Evolutionary conservation across 1,140 invertebrate species (phyloP).

Genomic region (Maconellicoccus hirsutus): DNA sequence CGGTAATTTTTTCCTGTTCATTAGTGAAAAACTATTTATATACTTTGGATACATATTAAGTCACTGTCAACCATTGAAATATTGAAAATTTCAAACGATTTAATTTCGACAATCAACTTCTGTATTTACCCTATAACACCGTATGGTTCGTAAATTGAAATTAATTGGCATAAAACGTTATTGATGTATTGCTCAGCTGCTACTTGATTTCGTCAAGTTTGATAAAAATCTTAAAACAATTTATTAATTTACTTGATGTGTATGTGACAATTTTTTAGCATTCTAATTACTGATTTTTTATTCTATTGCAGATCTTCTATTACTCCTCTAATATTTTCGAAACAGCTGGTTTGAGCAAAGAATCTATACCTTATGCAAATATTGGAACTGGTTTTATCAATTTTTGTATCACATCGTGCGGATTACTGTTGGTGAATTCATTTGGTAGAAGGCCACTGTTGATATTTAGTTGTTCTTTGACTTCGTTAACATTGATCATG

Average conservation of each 20-base stretch:
- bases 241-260: no score
- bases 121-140: no score
- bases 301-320: conserved; percentile 56
- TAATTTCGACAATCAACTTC: no score
- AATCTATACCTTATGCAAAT: conserved; percentile 50
- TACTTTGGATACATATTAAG: no score
- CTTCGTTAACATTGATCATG: conserved; percentile 41
- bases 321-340: conserved; percentile 63
- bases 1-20: conserved; percentile 41
- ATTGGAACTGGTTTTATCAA: conserved; percentile 59
- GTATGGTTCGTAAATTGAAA: not conserved
- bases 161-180: no score
- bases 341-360: conserved; percentile 45
- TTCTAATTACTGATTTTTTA: not conserved
- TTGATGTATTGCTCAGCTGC: no score
- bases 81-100: no score
- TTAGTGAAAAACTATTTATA: no score
- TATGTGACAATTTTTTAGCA: no score
- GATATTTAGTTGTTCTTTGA: conserved; percentile 43
- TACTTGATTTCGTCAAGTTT: no score
- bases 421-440: conserved; percentile 44
- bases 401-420: conserved; percentile 51
- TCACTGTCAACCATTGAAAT: no score
- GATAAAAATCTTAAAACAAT: no score
- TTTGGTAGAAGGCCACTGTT: conserved; percentile 45